Conservation (phyloP, 2,888 invertebrate genomes). For the Liodrosophila aerea region DNA sequence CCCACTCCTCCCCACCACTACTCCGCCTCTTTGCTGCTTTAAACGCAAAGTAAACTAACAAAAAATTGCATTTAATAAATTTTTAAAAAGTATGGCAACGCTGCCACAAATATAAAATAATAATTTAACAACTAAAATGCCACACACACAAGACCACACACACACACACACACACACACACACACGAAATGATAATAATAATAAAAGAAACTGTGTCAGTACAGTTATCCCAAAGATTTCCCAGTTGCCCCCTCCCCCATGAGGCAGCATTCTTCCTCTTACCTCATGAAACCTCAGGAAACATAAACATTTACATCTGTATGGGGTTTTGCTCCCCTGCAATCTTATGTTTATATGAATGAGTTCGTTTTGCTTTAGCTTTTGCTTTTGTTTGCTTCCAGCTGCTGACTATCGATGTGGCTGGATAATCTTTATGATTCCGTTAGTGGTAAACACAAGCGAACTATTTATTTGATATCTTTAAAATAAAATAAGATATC, state of each 20-base stretch:
- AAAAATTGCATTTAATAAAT: conserved; percentile 70
- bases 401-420: too few species aligned
- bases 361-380: conserved; percentile 27
- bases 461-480: too few species aligned
- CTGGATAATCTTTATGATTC: too few species aligned
- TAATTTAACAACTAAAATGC: conserved; percentile 47
- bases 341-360: conserved; percentile 53
- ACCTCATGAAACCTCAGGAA: conserved; percentile 45
- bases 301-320: conserved; percentile 71
- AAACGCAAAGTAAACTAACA: conserved; percentile 23
- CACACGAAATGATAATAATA: conserved; percentile 65
- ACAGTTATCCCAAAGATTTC: conserved; percentile 42
- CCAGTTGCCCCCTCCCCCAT: conserved; percentile 3
- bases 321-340: conserved; percentile 33
- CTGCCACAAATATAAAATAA: conserved; percentile 63
- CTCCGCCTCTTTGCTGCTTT: conserved; percentile 16
- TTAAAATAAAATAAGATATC: too few species aligned
- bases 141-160: too few species aligned
- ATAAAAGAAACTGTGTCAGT: conserved; percentile 48
- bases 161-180: too few species aligned
- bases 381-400: conserved; percentile 10
- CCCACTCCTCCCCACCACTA: not conserved
- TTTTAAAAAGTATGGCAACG: conserved; percentile 71
- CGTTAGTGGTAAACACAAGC: too few species aligned
- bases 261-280: too few species aligned